These are phyloP conservation scores for Avahi laniger DNA, from an alignment of 2,797 vertebrate species.

Conservation along the genomic window DNA sequence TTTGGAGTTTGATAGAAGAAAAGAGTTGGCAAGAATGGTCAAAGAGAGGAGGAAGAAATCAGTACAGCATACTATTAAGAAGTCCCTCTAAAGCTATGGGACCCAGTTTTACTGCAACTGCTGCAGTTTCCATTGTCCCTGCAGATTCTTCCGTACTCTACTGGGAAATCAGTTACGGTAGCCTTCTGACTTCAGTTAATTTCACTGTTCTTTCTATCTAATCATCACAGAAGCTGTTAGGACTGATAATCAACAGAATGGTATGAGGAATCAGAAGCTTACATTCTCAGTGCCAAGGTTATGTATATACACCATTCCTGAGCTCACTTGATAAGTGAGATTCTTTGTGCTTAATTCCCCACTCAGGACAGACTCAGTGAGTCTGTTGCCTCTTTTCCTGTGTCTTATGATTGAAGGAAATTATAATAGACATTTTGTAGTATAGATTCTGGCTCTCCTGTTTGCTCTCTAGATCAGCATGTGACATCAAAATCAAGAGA, in stretches of 20 bases:
- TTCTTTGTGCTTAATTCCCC: not conserved
- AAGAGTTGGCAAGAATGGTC: not conserved
- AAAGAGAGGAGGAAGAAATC: not conserved
- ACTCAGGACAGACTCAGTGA: not conserved
- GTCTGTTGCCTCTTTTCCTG: not conserved
- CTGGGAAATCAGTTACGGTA: not conserved
- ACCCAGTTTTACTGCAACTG: not conserved
- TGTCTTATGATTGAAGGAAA: not conserved
- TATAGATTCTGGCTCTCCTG: not conserved
- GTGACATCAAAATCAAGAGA: not conserved
- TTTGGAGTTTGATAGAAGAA: not conserved
- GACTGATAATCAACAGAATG: not conserved
- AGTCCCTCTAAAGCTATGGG: not conserved
- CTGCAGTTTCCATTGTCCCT: not conserved
- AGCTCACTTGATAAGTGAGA: not conserved
- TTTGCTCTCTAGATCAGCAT: not conserved
- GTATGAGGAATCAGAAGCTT: not conserved
- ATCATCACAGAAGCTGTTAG: not conserved
- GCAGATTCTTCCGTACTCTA: not conserved
- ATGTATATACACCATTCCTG: not conserved
- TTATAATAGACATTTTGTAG: not conserved
- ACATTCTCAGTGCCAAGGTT: not conserved
- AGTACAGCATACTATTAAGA: not conserved
- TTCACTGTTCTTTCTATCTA: not conserved
- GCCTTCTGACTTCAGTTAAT: not conserved